A percentile compares a stretch with the other conserved stretches of the same genome.
Conservation (phyloP, 1,140 invertebrate genomes). For the Helicoverpa armigera region DNA sequence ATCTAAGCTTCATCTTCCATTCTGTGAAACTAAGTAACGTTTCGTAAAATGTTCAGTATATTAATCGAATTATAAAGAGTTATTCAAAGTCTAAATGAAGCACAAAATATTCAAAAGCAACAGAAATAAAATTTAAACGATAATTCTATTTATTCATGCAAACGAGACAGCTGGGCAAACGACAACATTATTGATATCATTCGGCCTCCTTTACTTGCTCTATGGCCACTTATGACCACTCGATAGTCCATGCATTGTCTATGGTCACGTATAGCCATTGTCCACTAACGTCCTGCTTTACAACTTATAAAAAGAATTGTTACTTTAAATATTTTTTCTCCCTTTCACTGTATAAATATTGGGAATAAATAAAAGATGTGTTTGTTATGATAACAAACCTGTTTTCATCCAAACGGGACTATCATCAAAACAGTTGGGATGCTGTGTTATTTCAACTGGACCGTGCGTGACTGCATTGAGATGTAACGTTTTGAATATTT, state of each 20-base stretch:
- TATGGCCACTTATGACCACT: conserved; percentile 54
- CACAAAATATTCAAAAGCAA: conserved; percentile 9
- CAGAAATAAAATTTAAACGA: conserved; percentile 47
- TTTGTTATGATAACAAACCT: conserved; percentile 66
- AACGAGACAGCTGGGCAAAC: conserved; percentile 61
- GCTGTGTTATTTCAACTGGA: conserved; percentile 83
- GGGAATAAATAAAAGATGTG: conserved; percentile 54
- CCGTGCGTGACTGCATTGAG: conserved; percentile 64
- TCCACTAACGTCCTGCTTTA: conserved; percentile 16
- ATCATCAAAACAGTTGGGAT: conserved; percentile 70
- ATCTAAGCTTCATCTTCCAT: no score
- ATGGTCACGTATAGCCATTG: conserved; percentile 64
- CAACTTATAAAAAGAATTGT: conserved; percentile 24
- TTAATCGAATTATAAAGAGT: neutral
- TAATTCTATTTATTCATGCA: conserved; percentile 54
- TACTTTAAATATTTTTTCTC: conserved; percentile 19
- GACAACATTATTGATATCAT: conserved; percentile 52
- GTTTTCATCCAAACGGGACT: conserved; percentile 62
- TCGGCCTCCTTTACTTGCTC: conserved; percentile 48
- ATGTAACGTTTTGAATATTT: conserved; percentile 65
- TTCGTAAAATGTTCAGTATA: neutral
- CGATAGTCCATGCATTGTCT: conserved; percentile 59
- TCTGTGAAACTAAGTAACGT: no score
- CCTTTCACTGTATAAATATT: conserved; percentile 29
- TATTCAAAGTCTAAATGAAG: neutral